Base-by-base conservation (phyloP, 1,140 invertebrate species). In the Papilio xuthus region DNA sequence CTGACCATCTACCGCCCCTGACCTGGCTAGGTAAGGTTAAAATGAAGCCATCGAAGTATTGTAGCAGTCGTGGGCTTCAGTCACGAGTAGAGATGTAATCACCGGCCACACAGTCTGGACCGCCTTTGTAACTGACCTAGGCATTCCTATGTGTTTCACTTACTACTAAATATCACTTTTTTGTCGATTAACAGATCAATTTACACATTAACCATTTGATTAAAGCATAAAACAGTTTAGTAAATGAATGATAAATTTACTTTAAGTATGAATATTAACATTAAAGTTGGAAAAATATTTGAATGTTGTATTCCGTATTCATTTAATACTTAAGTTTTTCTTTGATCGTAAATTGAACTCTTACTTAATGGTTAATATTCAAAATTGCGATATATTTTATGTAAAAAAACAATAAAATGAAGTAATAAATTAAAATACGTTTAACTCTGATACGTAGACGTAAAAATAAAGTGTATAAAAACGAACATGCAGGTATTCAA, bases 41-140 rank as follows among this genome's bases (percentile, higher is more conserved):
- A 88, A 90, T 89, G 84, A 90, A 89, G 89, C 84, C 83, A 88
- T 90, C 83, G 86, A 85, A 82, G 83, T 53, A 67, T 74, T 77
- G 79, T 75, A 78, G 78, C 60, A 76, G 84, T 88, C 88, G 88
- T 89, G 88, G 85, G 84, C 83, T 78, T 70, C 81, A 84, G 85
- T 89, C 89, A 91, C 89, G 89, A 89, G 79, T 42, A 23, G 10
- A 83, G 88, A 91, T 91, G 74, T 53, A 89, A 91, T 90, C 88
- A 63, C 20, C 70, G 78, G 83, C 83, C 84, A 84, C 83, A 87
- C 83, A 83, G 81, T 79, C 83, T 82, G 80, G 80, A 80, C 79
- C 41, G 67, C 47, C 56, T 82, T 63, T 77, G 79, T 81, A 80
- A 80, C 81, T 80, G 83, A 87, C 82, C 84, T 85, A 84, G 85